A percentile compares a stretch with the other conserved stretches of the same genome.
These are phyloP conservation scores for Phoenicopterus ruber DNA, from an alignment of 2,113 vertebrate genomes.

Conservation along the genomic window DNA sequence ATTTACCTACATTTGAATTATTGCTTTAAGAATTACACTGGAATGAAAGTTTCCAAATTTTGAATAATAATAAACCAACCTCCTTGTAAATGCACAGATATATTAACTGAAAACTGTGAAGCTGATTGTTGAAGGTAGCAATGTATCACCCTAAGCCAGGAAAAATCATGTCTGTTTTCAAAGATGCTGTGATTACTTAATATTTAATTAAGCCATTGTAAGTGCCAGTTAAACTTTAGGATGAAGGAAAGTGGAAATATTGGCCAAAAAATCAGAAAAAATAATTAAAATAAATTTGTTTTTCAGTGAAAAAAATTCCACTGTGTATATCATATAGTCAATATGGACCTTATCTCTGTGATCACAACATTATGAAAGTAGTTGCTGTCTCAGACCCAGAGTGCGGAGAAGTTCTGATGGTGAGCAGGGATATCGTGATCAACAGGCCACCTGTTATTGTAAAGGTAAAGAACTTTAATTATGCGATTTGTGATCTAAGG, in stretches of 20 bases:
- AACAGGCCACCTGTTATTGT: constrained; percentile 58
- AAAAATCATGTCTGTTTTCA: neutral
- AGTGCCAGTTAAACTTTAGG: neutral
- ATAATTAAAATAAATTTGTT: neutral
- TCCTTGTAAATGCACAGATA: neutral
- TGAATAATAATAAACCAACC: neutral
- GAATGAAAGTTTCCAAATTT: neutral
- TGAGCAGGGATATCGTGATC: constrained; percentile 52
- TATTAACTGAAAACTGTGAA: neutral
- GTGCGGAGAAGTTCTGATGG: constrained; percentile 57
- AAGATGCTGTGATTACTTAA: neutral
- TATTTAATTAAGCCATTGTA: neutral
- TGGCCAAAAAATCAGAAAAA: neutral
- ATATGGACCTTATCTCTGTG: constrained; percentile 49
- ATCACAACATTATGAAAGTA: constrained; percentile 62
- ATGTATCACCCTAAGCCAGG: neutral
- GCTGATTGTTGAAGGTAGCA: neutral
- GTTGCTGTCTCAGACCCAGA: constrained; percentile 56
- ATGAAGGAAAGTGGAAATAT: neutral
- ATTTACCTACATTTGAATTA: neutral
- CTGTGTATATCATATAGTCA: constrained; percentile 46
- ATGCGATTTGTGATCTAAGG: neutral
- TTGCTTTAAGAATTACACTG: neutral
- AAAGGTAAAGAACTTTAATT: constrained; percentile 37
- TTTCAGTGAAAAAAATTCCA: constrained; percentile 57